Conservation (phyloP, 2,888 invertebrate genomes). For the Lasioglossum figueresi region DNA sequence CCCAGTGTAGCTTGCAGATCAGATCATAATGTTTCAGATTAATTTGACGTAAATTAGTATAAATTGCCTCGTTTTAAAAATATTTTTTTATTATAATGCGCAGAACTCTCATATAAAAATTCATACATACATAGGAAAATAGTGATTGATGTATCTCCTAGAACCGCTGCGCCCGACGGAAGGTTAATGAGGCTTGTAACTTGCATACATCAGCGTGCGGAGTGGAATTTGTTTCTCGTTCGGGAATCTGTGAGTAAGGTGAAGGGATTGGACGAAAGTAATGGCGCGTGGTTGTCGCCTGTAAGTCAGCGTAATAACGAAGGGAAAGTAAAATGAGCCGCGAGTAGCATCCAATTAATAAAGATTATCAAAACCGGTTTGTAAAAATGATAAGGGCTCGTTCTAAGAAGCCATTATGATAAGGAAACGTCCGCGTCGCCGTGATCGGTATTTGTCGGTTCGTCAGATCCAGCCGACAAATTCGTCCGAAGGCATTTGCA, state of each 20-base stretch:
- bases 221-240: background rate
- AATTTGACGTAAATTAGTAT: too few relatives aligned
- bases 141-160: too few relatives aligned
- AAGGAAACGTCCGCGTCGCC: constrained; percentile 62
- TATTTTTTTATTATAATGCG: too few relatives aligned
- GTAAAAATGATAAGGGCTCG: constrained; percentile 66
- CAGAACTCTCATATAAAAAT: too few relatives aligned
- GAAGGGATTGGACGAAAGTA: background rate
- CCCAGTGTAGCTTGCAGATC: too few relatives aligned
- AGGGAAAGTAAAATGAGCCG: constrained; percentile 6
- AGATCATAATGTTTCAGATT: too few relatives aligned
- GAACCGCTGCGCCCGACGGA: too few relatives aligned
- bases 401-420: constrained; percentile 65
- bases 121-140: too few relatives aligned
- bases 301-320: constrained; percentile 23
- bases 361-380: constrained; percentile 67
- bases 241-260: background rate
- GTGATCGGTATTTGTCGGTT: constrained; percentile 66
- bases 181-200: background rate
- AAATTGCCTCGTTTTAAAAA: too few relatives aligned
- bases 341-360: constrained; percentile 61
- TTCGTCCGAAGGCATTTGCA: constrained; percentile 70
- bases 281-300: constrained; percentile 2
- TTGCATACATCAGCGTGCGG: background rate
- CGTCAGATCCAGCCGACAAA: constrained; percentile 68